These are phyloP conservation scores for Mustelus asterias DNA, from an alignment of 2,113 vertebrate genomes.

Conservation along the genomic window DNA sequence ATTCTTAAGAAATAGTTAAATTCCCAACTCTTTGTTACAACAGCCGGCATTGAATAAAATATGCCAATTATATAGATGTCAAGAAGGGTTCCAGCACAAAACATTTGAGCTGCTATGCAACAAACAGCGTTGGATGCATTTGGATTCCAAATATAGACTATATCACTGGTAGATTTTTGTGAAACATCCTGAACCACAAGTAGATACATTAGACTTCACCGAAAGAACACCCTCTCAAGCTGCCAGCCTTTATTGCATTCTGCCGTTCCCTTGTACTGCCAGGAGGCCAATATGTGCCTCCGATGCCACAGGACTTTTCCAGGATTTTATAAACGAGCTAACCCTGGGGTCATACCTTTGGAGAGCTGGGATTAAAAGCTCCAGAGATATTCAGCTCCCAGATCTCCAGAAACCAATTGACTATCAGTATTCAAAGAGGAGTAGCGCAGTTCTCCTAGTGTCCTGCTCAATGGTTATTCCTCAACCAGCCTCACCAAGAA, in stretches of 20 bases:
- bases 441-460: neutral
- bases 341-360: neutral
- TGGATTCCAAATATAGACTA: conserved; percentile 20
- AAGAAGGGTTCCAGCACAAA: neutral
- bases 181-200: conserved; percentile 24
- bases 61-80: neutral
- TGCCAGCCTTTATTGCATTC: neutral
- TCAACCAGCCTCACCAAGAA: neutral
- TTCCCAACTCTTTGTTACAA: neutral
- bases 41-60: conserved; percentile 25
- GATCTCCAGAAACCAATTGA: neutral
- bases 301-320: neutral
- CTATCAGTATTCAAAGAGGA: neutral
- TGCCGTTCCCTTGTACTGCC: neutral
- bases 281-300: no score
- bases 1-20: conserved; percentile 1
- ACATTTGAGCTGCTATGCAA: neutral
- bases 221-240: neutral
- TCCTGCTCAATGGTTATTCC: neutral
- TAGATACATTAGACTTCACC: neutral
- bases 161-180: neutral
- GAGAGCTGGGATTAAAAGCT: neutral
- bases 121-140: conserved; percentile 15
- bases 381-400: neutral
- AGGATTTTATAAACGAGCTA: neutral